Conservation (phyloP, 2,797 vertebrate genomes). For the Sebastes glaucus region DNA sequence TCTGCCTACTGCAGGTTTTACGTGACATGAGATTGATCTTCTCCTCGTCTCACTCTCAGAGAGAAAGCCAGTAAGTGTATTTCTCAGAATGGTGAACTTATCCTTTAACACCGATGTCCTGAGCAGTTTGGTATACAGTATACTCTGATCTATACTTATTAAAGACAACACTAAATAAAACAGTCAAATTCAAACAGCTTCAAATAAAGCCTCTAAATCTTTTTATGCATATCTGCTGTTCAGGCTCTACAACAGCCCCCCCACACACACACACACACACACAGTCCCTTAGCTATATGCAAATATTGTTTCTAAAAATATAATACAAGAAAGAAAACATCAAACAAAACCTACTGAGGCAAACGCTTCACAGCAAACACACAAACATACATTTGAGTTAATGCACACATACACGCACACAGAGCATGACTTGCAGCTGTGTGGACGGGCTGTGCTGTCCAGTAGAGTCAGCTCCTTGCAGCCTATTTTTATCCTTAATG, state of each 20-base stretch:
- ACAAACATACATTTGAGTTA: not conserved
- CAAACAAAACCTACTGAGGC: slow-evolving; percentile 7
- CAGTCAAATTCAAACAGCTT: too few species aligned
- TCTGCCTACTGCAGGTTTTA: too few species aligned
- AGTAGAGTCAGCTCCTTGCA: slow-evolving; percentile 56
- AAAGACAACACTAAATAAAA: too few species aligned
- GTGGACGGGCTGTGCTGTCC: slow-evolving; percentile 16
- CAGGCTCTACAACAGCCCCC: not conserved
- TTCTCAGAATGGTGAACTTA: too few species aligned
- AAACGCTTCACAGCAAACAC: not conserved
- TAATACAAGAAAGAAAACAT: not conserved
- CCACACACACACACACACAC: not conserved
- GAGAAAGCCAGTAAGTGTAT: too few species aligned
- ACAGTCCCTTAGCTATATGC: not conserved
- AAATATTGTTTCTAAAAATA: slow-evolving; percentile 6
- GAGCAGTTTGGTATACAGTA: too few species aligned
- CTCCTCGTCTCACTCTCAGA: not conserved
- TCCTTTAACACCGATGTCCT: too few species aligned
- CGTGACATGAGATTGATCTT: not conserved
- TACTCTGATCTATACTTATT: too few species aligned
- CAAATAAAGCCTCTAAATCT: not conserved
- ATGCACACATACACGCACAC: slow-evolving; percentile 17
- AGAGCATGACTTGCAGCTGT: slow-evolving; percentile 55
- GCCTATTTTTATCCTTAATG: slow-evolving; percentile 73
- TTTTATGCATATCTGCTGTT: not conserved